phyloP scores from a whole-genome alignment of 1,140 invertebrate genomes.

The Aphaenogaster ashmeadi region DNA sequence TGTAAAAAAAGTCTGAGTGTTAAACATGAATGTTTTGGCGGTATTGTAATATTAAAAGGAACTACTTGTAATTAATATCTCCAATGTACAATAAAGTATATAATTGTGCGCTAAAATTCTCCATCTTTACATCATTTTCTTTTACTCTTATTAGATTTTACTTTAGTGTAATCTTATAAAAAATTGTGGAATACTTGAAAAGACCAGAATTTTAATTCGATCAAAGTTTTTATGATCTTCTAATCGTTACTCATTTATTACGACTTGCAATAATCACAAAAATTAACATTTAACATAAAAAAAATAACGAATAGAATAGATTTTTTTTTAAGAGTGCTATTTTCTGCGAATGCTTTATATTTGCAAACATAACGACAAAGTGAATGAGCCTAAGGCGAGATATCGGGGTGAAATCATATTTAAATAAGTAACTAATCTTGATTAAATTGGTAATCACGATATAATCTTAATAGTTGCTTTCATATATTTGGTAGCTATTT shows the following conservation, averaged over 20 bases:
- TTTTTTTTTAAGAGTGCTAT: slow-evolving; percentile 8
- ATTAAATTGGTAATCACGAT: background rate
- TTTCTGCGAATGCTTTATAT: slow-evolving; percentile 11
- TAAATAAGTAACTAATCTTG: background rate
- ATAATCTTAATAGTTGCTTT: slow-evolving; percentile 13
- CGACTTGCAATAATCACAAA: background rate
- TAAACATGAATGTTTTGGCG: background rate
- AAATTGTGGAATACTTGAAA: background rate
- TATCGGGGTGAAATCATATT: background rate
- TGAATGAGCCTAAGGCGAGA: background rate
- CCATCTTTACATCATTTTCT: background rate
- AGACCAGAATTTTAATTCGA: background rate
- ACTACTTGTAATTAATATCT: slow-evolving; percentile 33
- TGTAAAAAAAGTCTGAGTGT: background rate
- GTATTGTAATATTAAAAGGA: slow-evolving; percentile 9
- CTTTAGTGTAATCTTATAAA: background rate
- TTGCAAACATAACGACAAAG: background rate
- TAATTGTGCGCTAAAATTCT: slow-evolving; percentile 58
- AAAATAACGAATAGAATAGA: background rate
- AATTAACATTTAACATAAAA: too few species aligned
- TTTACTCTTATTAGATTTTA: background rate
- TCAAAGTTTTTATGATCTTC: background rate
- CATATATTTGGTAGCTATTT: background rate
- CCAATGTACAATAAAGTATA: slow-evolving; percentile 41
- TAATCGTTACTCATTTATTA: slow-evolving; percentile 23